A percentile compares a stretch with the other conserved stretches of the same genome.
Evolutionary conservation across 2,113 vertebrate species (phyloP).

Genomic region (Leiothrix lutea): DNA sequence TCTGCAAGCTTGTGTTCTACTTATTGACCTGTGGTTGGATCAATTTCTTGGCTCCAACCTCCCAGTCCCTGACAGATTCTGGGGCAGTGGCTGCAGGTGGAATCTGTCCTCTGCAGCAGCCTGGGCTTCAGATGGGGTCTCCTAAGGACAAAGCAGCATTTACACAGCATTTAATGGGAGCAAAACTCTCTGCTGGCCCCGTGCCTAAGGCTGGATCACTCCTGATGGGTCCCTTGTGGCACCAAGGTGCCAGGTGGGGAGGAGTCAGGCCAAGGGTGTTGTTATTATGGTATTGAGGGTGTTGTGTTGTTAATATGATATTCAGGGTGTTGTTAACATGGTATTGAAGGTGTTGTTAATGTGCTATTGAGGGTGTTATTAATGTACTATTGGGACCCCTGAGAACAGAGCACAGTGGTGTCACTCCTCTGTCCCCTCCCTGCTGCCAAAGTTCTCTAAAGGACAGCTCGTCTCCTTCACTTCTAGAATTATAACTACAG

Average conservation of each 20-base stretch:
- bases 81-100: not conserved
- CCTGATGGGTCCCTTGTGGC: not conserved
- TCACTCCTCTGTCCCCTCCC: too few relatives aligned
- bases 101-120: not conserved
- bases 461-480: not conserved
- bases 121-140: not conserved
- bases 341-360: too few relatives aligned
- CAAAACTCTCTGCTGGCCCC: not conserved
- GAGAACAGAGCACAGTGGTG: accelerated
- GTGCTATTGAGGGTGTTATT: too few relatives aligned
- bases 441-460: not conserved
- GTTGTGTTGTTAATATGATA: too few relatives aligned
- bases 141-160: not conserved
- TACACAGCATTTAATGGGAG: not conserved
- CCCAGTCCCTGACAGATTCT: not conserved
- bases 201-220: not conserved
- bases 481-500: not conserved
- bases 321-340: too few relatives aligned
- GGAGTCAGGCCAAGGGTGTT: not conserved
- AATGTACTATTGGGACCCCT: not conserved
- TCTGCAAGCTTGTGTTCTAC: not conserved
- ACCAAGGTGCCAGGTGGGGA: not conserved
- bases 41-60: not conserved
- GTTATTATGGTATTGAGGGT: too few relatives aligned
- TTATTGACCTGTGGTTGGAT: not conserved